A percentile compares a stretch with the other conserved stretches of the same genome.
Conservation (phyloP, 2,797 vertebrate genomes). For the Carcharodon carcharias region DNA sequence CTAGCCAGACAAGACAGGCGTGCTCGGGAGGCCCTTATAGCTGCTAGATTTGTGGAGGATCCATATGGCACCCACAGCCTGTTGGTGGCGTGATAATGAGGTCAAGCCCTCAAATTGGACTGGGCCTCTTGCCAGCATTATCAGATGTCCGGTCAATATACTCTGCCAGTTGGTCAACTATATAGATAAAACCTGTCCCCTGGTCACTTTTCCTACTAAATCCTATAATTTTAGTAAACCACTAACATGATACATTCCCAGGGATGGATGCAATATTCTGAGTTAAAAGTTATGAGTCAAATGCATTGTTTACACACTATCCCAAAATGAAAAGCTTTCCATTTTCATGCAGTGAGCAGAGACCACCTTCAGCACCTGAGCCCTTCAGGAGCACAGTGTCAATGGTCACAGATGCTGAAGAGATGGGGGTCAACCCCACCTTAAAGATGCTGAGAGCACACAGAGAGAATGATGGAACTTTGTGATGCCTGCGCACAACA, state of each 20-base stretch:
- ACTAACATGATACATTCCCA: neutral
- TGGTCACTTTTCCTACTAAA: neutral
- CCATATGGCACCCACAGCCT: neutral
- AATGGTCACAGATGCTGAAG: too few relatives aligned
- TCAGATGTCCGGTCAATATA: neutral
- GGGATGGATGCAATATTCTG: neutral
- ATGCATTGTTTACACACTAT: neutral
- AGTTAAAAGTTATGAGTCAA: neutral
- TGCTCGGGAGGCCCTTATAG: too few relatives aligned
- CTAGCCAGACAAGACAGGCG: too few relatives aligned
- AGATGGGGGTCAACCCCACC: too few relatives aligned
- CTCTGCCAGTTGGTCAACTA: neutral
- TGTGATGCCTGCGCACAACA: too few relatives aligned
- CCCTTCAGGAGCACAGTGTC: too few relatives aligned
- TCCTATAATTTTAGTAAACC: neutral
- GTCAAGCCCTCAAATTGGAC: neutral
- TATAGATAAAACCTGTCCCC: neutral
- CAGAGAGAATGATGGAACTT: too few relatives aligned
- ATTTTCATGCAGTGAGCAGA: too few relatives aligned
- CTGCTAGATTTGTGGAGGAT: too few relatives aligned
- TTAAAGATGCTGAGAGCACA: too few relatives aligned
- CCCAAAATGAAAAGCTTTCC: neutral
- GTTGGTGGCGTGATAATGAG: neutral
- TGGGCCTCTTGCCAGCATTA: neutral
- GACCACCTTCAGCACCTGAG: too few relatives aligned